A percentile compares a stretch with the other conserved stretches of the same genome.
These are phyloP conservation scores for Tringa solitaria DNA, from an alignment of 2,113 vertebrate species.

Conservation along the genomic window DNA sequence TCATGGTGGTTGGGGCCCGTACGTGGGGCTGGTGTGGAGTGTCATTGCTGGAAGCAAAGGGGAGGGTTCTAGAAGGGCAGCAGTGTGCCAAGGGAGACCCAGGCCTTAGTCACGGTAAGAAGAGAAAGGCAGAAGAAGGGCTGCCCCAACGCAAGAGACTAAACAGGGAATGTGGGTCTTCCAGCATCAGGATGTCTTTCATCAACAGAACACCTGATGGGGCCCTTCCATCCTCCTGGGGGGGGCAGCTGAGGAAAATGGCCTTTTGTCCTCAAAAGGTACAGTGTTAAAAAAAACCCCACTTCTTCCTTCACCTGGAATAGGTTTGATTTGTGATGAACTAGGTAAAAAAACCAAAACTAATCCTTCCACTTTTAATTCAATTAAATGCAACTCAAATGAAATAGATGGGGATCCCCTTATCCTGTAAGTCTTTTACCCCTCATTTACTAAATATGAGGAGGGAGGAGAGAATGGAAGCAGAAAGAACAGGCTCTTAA, in stretches of 20 bases:
- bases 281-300: neutral
- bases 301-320: neutral
- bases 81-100: accelerated
- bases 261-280: neutral
- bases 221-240: neutral
- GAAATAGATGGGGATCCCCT: neutral
- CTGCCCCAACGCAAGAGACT: neutral
- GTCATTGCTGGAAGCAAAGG: neutral
- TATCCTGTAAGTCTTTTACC: neutral
- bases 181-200: neutral
- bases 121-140: neutral
- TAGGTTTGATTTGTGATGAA: neutral
- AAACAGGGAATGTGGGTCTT: neutral
- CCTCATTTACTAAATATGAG: neutral
- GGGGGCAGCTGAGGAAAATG: neutral
- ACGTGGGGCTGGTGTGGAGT: accelerated
- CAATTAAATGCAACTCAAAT: neutral
- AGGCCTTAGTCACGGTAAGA: neutral
- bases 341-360: neutral
- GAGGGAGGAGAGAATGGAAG: neutral
- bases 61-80: neutral
- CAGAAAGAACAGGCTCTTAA: neutral
- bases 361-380: neutral
- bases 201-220: neutral
- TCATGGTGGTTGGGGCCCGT: neutral